Conservation (phyloP, 2,113 vertebrate species). For the Sander lucioperca region DNA sequence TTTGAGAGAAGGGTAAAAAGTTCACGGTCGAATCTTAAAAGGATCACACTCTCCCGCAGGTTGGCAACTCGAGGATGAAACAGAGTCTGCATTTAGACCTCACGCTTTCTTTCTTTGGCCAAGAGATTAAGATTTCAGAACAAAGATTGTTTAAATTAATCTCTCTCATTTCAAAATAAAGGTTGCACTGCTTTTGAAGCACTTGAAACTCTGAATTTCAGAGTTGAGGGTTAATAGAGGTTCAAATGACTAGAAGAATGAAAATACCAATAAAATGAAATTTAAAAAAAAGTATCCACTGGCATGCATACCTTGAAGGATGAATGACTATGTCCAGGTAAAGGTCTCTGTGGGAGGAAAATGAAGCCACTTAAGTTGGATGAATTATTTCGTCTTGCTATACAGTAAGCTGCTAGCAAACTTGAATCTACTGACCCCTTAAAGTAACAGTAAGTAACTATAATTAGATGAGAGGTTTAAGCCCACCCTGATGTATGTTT, state of each 20-base stretch:
- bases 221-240: background rate
- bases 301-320: constrained; percentile 83
- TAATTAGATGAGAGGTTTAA: constrained; percentile 7
- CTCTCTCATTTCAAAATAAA: constrained; percentile 9
- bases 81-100: constrained; percentile 49
- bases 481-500: background rate
- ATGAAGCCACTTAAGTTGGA: constrained; percentile 31
- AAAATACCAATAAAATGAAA: background rate
- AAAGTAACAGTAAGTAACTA: background rate
- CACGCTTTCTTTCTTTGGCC: constrained; percentile 32
- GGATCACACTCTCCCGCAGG: constrained; percentile 57
- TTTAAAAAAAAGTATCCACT: background rate
- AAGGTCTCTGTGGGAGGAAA: constrained; percentile 81
- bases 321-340: constrained; percentile 84
- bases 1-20: constrained; percentile 71
- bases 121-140: constrained; percentile 31
- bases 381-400: background rate
- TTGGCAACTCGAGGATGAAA: constrained; percentile 37
- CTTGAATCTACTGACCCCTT: background rate
- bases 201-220: constrained; percentile 1
- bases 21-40: constrained; percentile 66
- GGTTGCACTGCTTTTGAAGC: constrained; percentile 4
- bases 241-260: background rate
- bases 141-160: constrained; percentile 1
- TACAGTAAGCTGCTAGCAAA: background rate